phyloP scores from a whole-genome alignment of 2,888 invertebrate genomes.

The Synergus laeviventris region DNA sequence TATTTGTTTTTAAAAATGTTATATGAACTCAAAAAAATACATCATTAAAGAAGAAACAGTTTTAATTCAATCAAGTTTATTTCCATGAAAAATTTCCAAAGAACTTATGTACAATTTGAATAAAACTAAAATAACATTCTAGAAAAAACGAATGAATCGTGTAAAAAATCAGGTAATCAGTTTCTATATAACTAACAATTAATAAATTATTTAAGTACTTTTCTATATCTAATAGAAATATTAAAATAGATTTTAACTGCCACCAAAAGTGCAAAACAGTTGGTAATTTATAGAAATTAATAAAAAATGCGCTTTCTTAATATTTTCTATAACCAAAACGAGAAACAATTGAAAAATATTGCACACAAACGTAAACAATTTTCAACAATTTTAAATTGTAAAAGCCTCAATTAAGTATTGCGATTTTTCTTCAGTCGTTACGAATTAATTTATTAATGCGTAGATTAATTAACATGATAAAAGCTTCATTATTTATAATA shows the following conservation, averaged over 20 bases:
- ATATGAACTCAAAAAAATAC: too few species aligned
- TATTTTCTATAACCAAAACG: neutral
- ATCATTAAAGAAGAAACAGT: too few species aligned
- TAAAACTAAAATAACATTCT: neutral
- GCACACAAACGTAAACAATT: neutral
- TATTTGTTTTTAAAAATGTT: neutral
- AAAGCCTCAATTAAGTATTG: neutral
- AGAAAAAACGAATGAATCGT: neutral
- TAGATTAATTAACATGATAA: neutral
- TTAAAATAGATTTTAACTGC: neutral
- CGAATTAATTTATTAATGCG: neutral
- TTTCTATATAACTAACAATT: conserved; percentile 1
- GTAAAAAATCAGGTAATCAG: conserved; percentile 12
- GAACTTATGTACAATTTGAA: neutral
- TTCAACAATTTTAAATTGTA: neutral
- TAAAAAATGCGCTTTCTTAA: neutral
- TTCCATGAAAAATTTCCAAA: neutral
- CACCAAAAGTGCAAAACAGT: conserved; percentile 4
- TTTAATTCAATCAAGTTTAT: neutral
- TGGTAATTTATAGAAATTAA: neutral
- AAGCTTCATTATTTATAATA: neutral
- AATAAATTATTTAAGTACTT: neutral
- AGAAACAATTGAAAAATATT: neutral
- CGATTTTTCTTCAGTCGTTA: neutral
- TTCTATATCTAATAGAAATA: neutral